Evolutionary conservation across 2,113 vertebrate species (phyloP), one percentile per base, ranked within the genome.

Genomic region (Puffinus mauretanicus): DNA sequence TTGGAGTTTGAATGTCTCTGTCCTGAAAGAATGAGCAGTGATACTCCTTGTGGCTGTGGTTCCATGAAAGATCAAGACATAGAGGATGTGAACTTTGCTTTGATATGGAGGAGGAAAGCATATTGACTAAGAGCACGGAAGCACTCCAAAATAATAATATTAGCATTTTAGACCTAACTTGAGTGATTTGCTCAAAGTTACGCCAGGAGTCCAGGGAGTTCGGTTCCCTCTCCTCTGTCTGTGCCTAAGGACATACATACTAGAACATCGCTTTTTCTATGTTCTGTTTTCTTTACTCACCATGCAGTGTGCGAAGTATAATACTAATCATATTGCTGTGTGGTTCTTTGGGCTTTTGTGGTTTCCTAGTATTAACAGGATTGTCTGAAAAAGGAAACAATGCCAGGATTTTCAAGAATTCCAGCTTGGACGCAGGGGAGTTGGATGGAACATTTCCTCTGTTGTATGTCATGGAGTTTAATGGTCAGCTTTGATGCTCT

Each of bases 331-430:
- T 30, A 46, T 40, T 76, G 8, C 24, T 60, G 24, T 79, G 61
- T 34, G 44, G 42, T 82, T 95, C 86, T 93, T 86, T 34, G 62
- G 49, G 69, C 65, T 90, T 89, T 13, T 79, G 89, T 57, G 52
- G 44, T 91, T 96, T 94, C 61, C 73, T 76, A 32, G 40, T 72
- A 29, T 84, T 85, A 94, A 91, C 16, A 69, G 44, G 27, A 86
- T 76, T 79, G 49, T 76, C 57, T 84, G 58, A 85, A 61, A 79
- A 65, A 70, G 25, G 49, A 87, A 82, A 58, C 49, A 88, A 46
- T 61, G 71, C 77, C 75, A 93, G 75, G 82, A 90, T 96, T 96
- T 96, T 95, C 73, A 94, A 96, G 90, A 96, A 94, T 94, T 93
- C 57, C 52, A 85, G 8, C 15, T 27, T 70, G 54, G 40, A 76